Percentiles rank a stretch among this genome's conserved stretches.
These are phyloP conservation scores for Leptogaster cylindrica DNA, from an alignment of 2,888 invertebrate genomes.

Conservation along the genomic window DNA sequence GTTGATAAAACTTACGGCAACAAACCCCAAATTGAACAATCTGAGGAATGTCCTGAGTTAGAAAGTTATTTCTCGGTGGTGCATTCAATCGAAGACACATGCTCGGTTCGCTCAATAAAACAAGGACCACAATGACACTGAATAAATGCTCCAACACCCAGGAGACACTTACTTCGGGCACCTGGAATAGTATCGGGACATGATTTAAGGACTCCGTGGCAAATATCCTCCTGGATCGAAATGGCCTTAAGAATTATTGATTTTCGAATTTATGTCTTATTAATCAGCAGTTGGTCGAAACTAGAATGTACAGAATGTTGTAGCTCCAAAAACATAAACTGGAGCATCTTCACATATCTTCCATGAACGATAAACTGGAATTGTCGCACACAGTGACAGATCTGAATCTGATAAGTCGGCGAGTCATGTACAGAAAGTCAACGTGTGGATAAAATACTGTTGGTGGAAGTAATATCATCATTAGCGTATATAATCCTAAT, in stretches of 20 bases:
- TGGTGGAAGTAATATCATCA: constrained; percentile 33
- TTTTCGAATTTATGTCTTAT: constrained; percentile 24
- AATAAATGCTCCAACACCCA: no score
- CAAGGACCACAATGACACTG: no score
- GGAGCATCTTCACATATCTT: neutral
- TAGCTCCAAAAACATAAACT: neutral
- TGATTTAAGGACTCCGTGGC: no score
- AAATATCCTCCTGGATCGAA: no score
- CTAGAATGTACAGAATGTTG: neutral
- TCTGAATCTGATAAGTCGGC: neutral
- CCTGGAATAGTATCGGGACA: no score
- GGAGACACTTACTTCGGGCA: no score
- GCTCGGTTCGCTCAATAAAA: no score
- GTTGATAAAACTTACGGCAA: no score
- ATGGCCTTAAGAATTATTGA: constrained; percentile 18
- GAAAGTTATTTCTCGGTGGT: no score
- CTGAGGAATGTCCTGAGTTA: no score
- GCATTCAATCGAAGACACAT: no score
- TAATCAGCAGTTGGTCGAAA: constrained; percentile 3
- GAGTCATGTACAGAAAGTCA: neutral
- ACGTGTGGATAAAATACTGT: neutral
- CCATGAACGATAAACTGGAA: neutral
- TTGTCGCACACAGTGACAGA: neutral
- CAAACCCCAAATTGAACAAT: no score
- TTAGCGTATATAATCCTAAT: constrained; percentile 39